Evolutionary conservation across 2,797 vertebrate genomes (phyloP).

Genomic region (Phataginus tricuspis): DNA sequence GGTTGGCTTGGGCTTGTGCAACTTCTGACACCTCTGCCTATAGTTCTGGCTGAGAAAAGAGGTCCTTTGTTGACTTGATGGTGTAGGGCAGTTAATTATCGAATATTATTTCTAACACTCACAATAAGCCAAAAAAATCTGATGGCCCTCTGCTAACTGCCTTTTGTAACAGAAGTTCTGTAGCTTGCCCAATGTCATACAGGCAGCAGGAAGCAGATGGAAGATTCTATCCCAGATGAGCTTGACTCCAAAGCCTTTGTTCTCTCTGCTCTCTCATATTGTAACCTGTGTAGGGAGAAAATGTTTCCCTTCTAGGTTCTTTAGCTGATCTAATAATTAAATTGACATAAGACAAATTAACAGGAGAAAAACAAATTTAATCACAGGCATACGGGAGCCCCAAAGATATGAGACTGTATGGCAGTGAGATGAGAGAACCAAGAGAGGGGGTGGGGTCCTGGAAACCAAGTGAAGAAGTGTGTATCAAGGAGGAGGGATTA

Average conservation of each 20-base stretch:
- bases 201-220: background rate
- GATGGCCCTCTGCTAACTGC: background rate
- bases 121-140: background rate
- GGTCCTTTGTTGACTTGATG: background rate
- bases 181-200: background rate
- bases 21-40: background rate
- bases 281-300: background rate
- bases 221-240: background rate
- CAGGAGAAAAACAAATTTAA: background rate
- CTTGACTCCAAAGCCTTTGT: background rate
- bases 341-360: background rate
- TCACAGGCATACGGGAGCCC: background rate
- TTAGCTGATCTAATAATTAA: background rate
- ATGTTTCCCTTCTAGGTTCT: background rate
- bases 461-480: background rate
- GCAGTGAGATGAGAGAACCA: background rate
- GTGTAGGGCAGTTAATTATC: background rate
- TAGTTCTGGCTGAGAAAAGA: slow-evolving; percentile 23
- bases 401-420: background rate
- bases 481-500: background rate
- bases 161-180: background rate
- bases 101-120: background rate
- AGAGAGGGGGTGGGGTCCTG: background rate
- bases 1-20: background rate
- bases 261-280: background rate